phyloP scores from a whole-genome alignment of 2,797 vertebrate species.

The Steatocranus sp. region DNA sequence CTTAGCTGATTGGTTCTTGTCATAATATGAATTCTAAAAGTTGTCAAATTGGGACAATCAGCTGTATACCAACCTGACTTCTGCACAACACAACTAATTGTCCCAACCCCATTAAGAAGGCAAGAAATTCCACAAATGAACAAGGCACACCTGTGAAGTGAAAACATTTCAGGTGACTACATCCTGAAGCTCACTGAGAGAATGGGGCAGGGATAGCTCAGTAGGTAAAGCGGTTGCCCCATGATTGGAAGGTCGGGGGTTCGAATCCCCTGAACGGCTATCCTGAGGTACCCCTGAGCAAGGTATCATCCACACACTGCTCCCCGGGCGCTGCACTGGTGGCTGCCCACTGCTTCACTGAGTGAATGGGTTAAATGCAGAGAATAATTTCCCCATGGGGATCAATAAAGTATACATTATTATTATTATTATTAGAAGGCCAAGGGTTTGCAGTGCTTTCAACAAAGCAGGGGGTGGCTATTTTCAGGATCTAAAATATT shows the following conservation, averaged over 20 bases:
- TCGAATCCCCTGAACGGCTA: no score
- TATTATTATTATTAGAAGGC: no score
- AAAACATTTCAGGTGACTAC: not conserved
- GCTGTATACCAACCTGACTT: not conserved
- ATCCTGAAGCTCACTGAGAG: not conserved
- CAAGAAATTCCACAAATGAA: not conserved
- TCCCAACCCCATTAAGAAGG: not conserved
- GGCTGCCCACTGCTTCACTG: no score
- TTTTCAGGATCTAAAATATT: not conserved
- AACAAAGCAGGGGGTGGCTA: not conserved
- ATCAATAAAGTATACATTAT: no score
- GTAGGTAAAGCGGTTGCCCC: no score
- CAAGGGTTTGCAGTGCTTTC: not conserved
- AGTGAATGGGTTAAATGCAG: no score
- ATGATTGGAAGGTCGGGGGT: no score
- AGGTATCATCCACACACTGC: no score
- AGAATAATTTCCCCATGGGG: no score
- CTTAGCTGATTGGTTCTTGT: not conserved
- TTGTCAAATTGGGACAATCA: not conserved
- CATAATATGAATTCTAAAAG: not conserved
- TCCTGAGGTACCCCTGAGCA: no score
- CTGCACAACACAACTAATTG: not conserved
- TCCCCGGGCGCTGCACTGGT: no score
- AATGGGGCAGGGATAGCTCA: no score
- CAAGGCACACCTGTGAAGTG: not conserved